Conservation (phyloP, 2,113 vertebrate species). For the Nipponia nippon region DNA sequence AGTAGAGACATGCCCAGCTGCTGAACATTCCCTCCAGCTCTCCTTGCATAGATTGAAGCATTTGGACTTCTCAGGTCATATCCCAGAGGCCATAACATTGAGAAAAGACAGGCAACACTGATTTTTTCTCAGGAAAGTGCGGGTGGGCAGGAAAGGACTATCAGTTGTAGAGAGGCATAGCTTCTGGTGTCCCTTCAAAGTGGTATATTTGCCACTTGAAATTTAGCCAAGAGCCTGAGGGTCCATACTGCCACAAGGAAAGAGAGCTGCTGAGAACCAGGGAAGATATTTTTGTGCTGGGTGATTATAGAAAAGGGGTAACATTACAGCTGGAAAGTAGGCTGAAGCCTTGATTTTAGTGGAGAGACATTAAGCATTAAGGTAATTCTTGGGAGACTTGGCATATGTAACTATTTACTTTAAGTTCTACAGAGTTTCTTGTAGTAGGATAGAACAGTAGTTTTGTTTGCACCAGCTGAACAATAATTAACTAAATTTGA, state of each 20-base stretch:
- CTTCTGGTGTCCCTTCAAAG: neutral
- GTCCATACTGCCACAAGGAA: neutral
- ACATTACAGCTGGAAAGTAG: neutral
- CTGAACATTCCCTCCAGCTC: neutral
- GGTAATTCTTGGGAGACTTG: neutral
- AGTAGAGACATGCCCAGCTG: neutral
- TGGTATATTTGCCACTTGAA: neutral
- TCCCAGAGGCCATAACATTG: neutral
- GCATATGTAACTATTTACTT: neutral
- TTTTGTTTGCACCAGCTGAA: neutral
- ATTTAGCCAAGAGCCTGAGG: neutral
- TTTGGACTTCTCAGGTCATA: neutral
- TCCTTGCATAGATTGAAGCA: neutral
- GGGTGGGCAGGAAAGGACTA: neutral
- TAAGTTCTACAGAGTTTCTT: neutral
- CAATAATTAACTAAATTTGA: conserved; percentile 3
- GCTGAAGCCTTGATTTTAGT: neutral
- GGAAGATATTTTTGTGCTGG: neutral
- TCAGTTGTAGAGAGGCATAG: neutral
- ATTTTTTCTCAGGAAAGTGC: neutral
- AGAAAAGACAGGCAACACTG: neutral
- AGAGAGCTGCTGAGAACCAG: neutral
- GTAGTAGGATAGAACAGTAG: neutral
- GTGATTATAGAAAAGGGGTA: neutral
- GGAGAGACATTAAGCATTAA: neutral